Evolutionary conservation across 2,797 vertebrate species (phyloP).

Genomic region (Rhinella marina): DNA sequence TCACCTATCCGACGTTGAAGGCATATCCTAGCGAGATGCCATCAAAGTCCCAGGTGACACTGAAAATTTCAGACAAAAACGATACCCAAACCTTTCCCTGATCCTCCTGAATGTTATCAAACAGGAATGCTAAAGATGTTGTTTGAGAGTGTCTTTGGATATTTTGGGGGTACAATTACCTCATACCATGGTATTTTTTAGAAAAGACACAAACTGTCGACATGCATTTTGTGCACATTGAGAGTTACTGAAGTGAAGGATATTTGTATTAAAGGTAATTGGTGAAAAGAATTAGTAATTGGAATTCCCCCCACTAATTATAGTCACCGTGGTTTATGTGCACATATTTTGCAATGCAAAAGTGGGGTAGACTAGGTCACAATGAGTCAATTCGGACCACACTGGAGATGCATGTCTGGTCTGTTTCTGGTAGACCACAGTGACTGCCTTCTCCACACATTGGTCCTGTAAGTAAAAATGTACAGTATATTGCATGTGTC

Average conservation of each 20-base stretch:
- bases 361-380: neutral
- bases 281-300: neutral
- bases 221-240: neutral
- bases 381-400: neutral
- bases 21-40: too few relatives aligned
- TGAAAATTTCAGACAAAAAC: neutral
- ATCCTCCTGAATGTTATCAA: neutral
- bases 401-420: neutral
- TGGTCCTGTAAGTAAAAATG: neutral
- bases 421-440: neutral
- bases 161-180: neutral
- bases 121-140: neutral
- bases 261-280: neutral
- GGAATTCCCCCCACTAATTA: neutral
- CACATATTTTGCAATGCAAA: neutral
- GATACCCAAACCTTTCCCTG: neutral
- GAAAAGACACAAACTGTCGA: neutral
- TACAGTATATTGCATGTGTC: neutral
- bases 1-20: too few relatives aligned
- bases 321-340: neutral
- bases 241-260: neutral
- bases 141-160: neutral
- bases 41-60: too few relatives aligned
- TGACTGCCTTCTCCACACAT: neutral
- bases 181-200: neutral